These are phyloP conservation scores for Resseliella maxima DNA, from an alignment of 2,888 invertebrate genomes.

Conservation along the genomic window DNA sequence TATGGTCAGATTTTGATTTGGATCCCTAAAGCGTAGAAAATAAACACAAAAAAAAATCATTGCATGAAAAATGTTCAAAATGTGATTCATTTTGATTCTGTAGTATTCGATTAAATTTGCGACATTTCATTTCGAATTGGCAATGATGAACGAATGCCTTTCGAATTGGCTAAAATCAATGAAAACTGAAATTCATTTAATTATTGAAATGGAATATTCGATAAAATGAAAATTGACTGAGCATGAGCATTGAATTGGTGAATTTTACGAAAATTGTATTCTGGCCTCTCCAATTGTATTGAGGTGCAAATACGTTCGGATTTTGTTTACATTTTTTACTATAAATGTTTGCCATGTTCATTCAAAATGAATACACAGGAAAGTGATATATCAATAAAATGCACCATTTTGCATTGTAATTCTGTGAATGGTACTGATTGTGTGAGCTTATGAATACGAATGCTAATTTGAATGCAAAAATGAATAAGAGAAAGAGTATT, in stretches of 20 bases:
- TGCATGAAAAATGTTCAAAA: neutral
- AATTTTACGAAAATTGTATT: neutral
- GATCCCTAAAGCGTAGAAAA: too few relatives aligned
- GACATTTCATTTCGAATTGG: neutral
- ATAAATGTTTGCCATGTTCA: constrained; percentile 7
- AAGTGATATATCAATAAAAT: neutral
- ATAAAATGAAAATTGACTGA: neutral
- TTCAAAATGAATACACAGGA: neutral
- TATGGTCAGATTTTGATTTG: neutral
- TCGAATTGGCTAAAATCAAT: too few relatives aligned
- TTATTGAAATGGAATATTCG: constrained; percentile 24
- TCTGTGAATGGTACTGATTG: constrained; percentile 2
- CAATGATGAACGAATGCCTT: neutral
- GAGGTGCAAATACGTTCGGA: neutral
- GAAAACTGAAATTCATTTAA: constrained; percentile 17
- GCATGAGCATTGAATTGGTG: constrained; percentile 4
- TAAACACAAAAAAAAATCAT: too few relatives aligned
- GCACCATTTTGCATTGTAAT: constrained; percentile 2
- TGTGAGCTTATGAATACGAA: neutral
- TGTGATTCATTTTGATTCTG: neutral
- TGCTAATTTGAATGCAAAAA: too few relatives aligned
- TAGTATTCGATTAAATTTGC: constrained; percentile 20
- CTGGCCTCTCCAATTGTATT: neutral
- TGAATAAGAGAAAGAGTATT: neutral
- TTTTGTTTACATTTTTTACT: constrained; percentile 22